Evolutionary conservation across 2,888 invertebrate genomes (phyloP).

Genomic region (Drosophila putrida): DNA sequence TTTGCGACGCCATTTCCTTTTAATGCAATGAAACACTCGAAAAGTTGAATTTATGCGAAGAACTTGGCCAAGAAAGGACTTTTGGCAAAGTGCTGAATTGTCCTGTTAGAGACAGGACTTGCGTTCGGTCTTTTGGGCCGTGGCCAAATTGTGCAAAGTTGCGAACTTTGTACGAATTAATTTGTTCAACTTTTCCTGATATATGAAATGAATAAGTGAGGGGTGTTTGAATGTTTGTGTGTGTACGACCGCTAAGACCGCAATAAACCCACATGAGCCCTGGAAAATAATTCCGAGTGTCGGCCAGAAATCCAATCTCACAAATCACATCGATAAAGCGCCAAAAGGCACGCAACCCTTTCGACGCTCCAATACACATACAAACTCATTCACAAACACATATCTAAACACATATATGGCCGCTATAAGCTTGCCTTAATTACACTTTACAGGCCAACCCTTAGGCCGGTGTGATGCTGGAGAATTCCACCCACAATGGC

Average conservation of each 20-base stretch:
- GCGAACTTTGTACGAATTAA: constrained; percentile 71
- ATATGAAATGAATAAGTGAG: constrained; percentile 34
- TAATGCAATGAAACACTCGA: constrained; percentile 20
- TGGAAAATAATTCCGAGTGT: constrained; percentile 52
- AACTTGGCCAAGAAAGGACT: constrained; percentile 49
- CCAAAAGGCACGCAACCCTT: constrained; percentile 75
- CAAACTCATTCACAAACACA: constrained; percentile 14
- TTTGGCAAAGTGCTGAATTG: constrained; percentile 48
- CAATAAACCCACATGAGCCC: constrained; percentile 78
- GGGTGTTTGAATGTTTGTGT: constrained; percentile 5
- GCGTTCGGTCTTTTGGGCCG: constrained; percentile 29
- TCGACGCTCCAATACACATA: constrained; percentile 43
- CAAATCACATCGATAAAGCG: constrained; percentile 82
- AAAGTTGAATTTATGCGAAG: constrained; percentile 47
- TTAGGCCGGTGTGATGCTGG: constrained; percentile 30
- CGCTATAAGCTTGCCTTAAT: constrained; percentile 77
- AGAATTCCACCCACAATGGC: constrained; percentile 34
- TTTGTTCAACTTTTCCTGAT: constrained; percentile 69
- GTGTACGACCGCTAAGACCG: constrained; percentile 69
- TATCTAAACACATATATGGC: constrained; percentile 56
- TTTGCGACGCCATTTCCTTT: constrained; percentile 8
- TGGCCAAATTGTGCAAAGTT: constrained; percentile 72
- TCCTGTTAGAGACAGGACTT: constrained; percentile 32
- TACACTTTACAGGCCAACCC: constrained; percentile 63
- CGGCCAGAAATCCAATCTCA: constrained; percentile 73